Evolutionary conservation across 2,888 invertebrate species (phyloP).

Genomic region (Capitulum mitella): DNA sequence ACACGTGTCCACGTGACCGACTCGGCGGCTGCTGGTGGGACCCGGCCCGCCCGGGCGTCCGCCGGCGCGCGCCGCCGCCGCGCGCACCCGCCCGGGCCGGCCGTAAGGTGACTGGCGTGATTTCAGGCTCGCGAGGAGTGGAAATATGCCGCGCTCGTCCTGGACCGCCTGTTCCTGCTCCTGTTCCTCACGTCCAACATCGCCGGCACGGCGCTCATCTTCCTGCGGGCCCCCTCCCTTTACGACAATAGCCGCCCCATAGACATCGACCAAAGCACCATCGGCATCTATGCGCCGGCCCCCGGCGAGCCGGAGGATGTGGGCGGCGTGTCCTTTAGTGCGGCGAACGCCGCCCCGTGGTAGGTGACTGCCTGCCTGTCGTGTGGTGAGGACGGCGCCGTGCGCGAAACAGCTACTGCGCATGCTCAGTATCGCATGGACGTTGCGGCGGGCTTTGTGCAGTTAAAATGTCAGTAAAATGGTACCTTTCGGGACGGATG

Average conservation of each 20-base stretch:
- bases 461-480: background rate
- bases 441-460: background rate
- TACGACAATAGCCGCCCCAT: slow-evolving; percentile 43
- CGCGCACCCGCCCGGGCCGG: background rate
- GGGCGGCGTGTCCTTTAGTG: background rate
- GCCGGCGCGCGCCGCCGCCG: background rate
- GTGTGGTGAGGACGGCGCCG: background rate
- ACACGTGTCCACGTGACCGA: background rate
- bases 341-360: background rate
- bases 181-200: slow-evolving; percentile 49
- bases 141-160: slow-evolving; percentile 52
- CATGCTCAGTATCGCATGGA: slow-evolving; percentile 15
- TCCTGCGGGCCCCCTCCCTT: slow-evolving; percentile 45
- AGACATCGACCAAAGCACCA: slow-evolving; percentile 63
- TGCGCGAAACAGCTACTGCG: background rate
- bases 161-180: slow-evolving; percentile 50
- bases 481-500: background rate
- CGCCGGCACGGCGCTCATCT: slow-evolving; percentile 46
- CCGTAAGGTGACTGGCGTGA: background rate
- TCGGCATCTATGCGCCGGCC: slow-evolving; percentile 78
- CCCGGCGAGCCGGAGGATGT: slow-evolving; percentile 56
- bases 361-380: slow-evolving; percentile 18
- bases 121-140: slow-evolving; percentile 46
- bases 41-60: background rate
- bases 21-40: background rate